phyloP scores from a whole-genome alignment of 2,797 vertebrate genomes.

The Oceanodroma leucorhoa region DNA sequence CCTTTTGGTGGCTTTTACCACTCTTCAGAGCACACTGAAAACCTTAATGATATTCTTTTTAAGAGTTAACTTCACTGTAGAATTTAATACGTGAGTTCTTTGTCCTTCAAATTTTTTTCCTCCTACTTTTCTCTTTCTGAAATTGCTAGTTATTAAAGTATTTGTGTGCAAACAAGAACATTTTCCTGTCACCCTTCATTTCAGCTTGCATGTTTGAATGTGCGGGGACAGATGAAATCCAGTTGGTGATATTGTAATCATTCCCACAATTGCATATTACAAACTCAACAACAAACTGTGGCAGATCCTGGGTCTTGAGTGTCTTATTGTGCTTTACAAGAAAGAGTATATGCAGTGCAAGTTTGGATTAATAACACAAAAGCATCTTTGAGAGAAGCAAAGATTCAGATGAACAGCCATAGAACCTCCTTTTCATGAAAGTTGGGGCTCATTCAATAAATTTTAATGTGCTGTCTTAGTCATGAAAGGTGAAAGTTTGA shows the following conservation, averaged over 20 bases:
- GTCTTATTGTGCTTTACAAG: background rate
- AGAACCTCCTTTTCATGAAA: background rate
- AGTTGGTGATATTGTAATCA: constrained; percentile 50
- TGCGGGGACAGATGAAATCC: constrained; percentile 53
- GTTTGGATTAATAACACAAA: background rate
- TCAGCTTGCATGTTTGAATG: background rate
- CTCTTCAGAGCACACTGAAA: background rate
- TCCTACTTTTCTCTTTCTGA: background rate
- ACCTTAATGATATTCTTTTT: background rate
- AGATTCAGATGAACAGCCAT: background rate
- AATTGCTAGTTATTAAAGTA: constrained; percentile 69
- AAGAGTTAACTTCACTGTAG: constrained; percentile 15
- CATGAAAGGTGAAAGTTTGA: background rate
- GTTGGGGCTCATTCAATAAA: constrained; percentile 16
- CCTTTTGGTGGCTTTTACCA: background rate
- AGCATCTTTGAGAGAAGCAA: background rate
- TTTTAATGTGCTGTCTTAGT: background rate
- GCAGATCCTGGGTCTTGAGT: background rate
- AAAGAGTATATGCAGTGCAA: background rate
- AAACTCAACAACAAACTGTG: constrained; percentile 35
- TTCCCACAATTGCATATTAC: constrained; percentile 34
- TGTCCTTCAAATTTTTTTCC: constrained; percentile 47
- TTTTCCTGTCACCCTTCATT: constrained; percentile 66
- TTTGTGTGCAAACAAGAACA: constrained; percentile 73
- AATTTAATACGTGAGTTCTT: background rate